phyloP scores from a whole-genome alignment of 35 echinoderm and acorn worm genomes.

The Diadema setosum region DNA sequence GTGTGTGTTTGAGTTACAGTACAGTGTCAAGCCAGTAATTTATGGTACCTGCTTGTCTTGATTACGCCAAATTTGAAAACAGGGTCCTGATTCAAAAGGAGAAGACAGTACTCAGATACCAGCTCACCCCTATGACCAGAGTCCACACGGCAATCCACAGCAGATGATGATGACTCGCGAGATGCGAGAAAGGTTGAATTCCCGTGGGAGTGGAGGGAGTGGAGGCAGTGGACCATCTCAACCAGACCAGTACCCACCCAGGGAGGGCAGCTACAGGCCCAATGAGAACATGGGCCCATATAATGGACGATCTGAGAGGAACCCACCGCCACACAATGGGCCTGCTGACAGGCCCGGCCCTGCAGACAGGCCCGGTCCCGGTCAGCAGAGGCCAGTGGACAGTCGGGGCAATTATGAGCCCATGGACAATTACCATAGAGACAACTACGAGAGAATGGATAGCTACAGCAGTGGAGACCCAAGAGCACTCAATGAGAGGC shows the following conservation, averaged over 20 bases:
- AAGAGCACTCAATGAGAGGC: not conserved
- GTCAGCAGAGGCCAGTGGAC: slow-evolving; percentile 2
- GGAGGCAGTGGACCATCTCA: slow-evolving; percentile 6
- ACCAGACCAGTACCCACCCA: slow-evolving; percentile 7
- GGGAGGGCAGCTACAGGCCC: slow-evolving; percentile 6
- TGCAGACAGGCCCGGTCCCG: not conserved
- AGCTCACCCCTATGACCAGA: not conserved
- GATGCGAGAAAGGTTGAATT: slow-evolving; percentile 6
- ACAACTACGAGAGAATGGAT: slow-evolving; percentile 68
- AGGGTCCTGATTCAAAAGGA: too few relatives aligned
- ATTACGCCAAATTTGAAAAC: too few relatives aligned
- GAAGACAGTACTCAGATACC: not conserved
- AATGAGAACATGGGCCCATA: not conserved
- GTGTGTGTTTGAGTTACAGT: too few relatives aligned
- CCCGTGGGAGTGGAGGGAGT: not conserved
- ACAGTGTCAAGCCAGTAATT: too few relatives aligned
- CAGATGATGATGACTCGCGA: slow-evolving; percentile 17
- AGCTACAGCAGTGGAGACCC: slow-evolving; percentile 22
- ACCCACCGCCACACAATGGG: slow-evolving; percentile 36
- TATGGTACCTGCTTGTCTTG: too few relatives aligned
- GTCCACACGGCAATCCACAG: not conserved
- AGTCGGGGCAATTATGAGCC: slow-evolving; percentile 58
- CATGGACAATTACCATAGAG: slow-evolving; percentile 59
- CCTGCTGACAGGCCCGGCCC: slow-evolving; percentile 7
- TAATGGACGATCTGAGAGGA: not conserved